A percentile compares a stretch with the other conserved stretches of the same genome.
Conservation (phyloP, 2,888 invertebrate genomes). For the Sarcophaga rosellei region DNA sequence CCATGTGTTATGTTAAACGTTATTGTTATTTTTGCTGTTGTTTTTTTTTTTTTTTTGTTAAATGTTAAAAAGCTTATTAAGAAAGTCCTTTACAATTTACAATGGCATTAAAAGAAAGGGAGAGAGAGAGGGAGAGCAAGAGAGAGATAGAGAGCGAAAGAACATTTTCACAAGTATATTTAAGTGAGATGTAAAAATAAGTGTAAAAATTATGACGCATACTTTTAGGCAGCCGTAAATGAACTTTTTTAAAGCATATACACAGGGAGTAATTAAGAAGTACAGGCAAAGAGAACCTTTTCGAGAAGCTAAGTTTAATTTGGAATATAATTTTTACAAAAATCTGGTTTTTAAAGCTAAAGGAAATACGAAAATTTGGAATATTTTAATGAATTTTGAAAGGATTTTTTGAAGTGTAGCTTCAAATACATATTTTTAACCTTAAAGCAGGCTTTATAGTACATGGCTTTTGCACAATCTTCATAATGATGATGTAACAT, state of each 20-base stretch:
- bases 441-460: conserved; percentile 42
- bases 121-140: neutral
- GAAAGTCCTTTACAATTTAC: conserved; percentile 14
- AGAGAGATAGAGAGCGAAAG: neutral
- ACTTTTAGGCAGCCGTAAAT: neutral
- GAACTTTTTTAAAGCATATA: neutral
- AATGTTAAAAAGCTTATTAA: conserved; percentile 30
- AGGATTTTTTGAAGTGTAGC: conserved; percentile 15
- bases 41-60: conserved; percentile 35
- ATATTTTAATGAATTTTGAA: neutral
- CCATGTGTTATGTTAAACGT: conserved; percentile 21
- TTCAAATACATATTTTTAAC: conserved; percentile 12
- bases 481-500: conserved; percentile 49
- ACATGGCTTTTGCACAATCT: conserved; percentile 22
- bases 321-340: no score
- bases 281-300: no score
- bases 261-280: neutral
- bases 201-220: conserved; percentile 43
- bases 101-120: no score
- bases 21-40: conserved; percentile 25
- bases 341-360: no score
- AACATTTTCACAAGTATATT: neutral
- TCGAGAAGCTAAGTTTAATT: no score
- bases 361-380: neutral
- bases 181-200: conserved; percentile 19